Evolutionary conservation across 2,113 vertebrate species (phyloP), one percentile per base, ranked within the genome.

Genomic region (Anarrhichthys ocellatus): DNA sequence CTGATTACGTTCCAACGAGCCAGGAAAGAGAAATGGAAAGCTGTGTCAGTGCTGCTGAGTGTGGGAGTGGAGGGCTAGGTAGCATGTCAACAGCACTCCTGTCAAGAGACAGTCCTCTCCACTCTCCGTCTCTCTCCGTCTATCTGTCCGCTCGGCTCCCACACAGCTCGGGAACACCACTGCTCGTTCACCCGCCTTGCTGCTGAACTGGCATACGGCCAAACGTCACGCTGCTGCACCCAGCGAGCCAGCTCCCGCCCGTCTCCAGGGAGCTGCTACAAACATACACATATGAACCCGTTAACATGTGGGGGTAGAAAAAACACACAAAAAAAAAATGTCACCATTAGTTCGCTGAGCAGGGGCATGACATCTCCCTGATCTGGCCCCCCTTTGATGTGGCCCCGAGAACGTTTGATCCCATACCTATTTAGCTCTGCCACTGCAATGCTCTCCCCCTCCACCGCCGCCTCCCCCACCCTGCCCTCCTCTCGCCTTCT

Each of bases 81-180:
- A 85, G 68, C 87, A 54, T 81, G 91, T 91, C 88, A 90, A 90
- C 84, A 90, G 86, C 91, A 66, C 91, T 91, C 81, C 76, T 83
- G 83, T 91, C 83, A 86, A 93, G 89, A 92, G 89, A 81, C 88
- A 34, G 52, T 86, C 88, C 86, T 88, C 82, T 85, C 83, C 81
- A 67, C 84, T 80, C 77, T 65, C 27, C 54, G 42, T 79, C 18
- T 52, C 8, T 15, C 27, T 75, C 32, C 18, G 44, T 61, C 77
- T 62, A 40, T 70, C 38, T 66, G 2, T 46, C 72, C 71, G 56
- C 34, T 72, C 34, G 8, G 78, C 81, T 89, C 82, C 62, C 78
- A 74, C 74, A 67, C 81, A 38, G 71, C 72, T 78, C 50, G 3
- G 72, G 77, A 88, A 63, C 80, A 71, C 52, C 42, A 1, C 38